A percentile compares a stretch with the other conserved stretches of the same genome.
Conservation (phyloP, 2,113 vertebrate genomes). For the Pelecanus crispus region DNA sequence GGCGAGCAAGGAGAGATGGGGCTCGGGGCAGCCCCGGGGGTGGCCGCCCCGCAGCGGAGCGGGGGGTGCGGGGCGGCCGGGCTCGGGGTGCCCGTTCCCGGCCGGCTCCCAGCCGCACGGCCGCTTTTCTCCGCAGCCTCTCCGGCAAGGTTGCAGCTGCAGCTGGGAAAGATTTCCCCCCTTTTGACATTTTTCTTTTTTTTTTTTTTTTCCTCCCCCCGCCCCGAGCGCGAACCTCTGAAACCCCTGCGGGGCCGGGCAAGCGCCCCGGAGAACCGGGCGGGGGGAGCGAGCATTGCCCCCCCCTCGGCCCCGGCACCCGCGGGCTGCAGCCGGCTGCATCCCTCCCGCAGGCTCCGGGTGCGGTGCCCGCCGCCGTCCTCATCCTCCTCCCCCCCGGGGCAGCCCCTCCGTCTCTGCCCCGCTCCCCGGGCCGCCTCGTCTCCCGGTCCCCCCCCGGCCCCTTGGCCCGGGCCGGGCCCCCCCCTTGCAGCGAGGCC, state of each 20-base stretch:
- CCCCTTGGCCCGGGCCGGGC: neutral
- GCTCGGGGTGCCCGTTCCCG: neutral
- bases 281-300: neutral
- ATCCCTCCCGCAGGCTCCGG: neutral
- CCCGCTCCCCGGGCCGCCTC: neutral
- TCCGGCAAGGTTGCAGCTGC: neutral
- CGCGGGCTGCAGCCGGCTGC: neutral
- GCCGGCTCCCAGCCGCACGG: neutral
- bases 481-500: neutral
- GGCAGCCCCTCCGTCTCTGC: neutral
- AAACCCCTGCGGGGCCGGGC: neutral
- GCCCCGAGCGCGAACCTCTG: neutral
- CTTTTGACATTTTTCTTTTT: neutral
- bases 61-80: neutral
- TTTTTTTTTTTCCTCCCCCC: neutral
- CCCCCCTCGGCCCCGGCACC: neutral
- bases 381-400: neutral
- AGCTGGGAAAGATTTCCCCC: neutral
- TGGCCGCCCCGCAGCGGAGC: neutral
- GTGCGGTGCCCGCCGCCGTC: neutral
- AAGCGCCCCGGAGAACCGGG: neutral
- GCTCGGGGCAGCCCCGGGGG: neutral
- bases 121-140: neutral
- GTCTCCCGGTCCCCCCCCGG: fast-evolving
- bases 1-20: neutral